phyloP scores from a whole-genome alignment of 1,140 invertebrate species.

The Sinella curviseta region DNA sequence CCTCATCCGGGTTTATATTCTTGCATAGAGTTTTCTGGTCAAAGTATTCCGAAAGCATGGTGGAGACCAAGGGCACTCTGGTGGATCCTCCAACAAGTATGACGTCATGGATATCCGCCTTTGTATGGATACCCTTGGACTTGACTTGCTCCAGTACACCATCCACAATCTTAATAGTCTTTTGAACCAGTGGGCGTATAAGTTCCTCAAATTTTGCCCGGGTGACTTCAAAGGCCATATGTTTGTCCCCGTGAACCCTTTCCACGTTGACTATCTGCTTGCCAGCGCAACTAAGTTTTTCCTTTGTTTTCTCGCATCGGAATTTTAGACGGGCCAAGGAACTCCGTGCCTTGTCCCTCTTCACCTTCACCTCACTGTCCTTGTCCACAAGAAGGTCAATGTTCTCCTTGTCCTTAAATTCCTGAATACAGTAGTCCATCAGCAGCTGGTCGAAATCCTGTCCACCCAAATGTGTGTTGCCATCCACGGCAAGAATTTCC shows the following conservation, averaged over 20 bases:
- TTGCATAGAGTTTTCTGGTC: slow-evolving; percentile 44
- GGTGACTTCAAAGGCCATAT: too few species aligned
- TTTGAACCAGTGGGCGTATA: background rate
- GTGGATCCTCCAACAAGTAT: slow-evolving; percentile 44
- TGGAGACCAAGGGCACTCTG: slow-evolving; percentile 36
- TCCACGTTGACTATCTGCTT: too few species aligned
- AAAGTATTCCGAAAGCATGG: slow-evolving; percentile 33
- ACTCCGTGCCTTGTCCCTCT: too few species aligned
- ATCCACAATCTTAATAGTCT: background rate
- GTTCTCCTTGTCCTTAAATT: too few species aligned
- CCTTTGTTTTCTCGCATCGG: background rate
- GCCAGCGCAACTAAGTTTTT: too few species aligned
- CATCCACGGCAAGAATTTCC: too few species aligned
- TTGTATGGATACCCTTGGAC: slow-evolving; percentile 43
- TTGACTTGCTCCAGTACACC: background rate
- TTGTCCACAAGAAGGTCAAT: too few species aligned
- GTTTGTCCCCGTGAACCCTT: too few species aligned
- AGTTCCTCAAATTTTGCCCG: background rate
- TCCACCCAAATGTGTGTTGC: too few species aligned
- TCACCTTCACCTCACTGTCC: too few species aligned
- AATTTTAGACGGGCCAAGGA: background rate
- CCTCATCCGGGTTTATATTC: slow-evolving; percentile 59
- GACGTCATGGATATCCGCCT: slow-evolving; percentile 50
- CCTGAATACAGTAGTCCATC: too few species aligned
- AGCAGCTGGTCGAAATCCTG: too few species aligned